Percentiles rank a stretch among this genome's conserved stretches.
These are phyloP conservation scores for Simalia tracyae DNA, from an alignment of 2,797 vertebrate genomes.

Conservation along the genomic window DNA sequence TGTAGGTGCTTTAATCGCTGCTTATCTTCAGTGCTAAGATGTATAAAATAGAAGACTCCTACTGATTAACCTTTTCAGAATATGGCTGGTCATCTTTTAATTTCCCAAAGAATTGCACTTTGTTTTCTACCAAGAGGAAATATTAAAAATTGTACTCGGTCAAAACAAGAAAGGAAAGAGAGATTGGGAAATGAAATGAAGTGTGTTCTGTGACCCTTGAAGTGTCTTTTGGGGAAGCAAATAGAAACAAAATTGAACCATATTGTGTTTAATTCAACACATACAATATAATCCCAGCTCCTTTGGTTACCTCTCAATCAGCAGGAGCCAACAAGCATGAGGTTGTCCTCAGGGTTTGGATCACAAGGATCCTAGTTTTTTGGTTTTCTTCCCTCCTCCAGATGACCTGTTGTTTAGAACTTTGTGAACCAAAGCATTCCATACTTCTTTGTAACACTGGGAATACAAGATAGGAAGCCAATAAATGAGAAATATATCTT, in stretches of 20 bases:
- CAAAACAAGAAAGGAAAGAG: neutral
- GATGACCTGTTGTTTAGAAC: neutral
- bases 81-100: neutral
- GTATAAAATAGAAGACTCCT: neutral
- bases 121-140: neutral
- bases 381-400: neutral
- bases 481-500: neutral
- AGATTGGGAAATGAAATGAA: neutral
- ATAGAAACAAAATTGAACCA: neutral
- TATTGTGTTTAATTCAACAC: too few relatives aligned
- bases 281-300: neutral
- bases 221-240: neutral
- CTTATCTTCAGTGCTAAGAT: neutral
- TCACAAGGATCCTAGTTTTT: rapidly evolving
- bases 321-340: rapidly evolving
- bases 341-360: neutral
- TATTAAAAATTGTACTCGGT: neutral
- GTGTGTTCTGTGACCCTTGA: neutral
- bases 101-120: neutral
- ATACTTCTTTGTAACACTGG: neutral
- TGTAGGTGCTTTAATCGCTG: neutral
- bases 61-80: neutral
- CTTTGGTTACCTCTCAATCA: neutral
- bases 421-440: neutral
- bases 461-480: neutral